Conservation (phyloP, 2,113 vertebrate species). For the Eupsittula cactorum region DNA sequence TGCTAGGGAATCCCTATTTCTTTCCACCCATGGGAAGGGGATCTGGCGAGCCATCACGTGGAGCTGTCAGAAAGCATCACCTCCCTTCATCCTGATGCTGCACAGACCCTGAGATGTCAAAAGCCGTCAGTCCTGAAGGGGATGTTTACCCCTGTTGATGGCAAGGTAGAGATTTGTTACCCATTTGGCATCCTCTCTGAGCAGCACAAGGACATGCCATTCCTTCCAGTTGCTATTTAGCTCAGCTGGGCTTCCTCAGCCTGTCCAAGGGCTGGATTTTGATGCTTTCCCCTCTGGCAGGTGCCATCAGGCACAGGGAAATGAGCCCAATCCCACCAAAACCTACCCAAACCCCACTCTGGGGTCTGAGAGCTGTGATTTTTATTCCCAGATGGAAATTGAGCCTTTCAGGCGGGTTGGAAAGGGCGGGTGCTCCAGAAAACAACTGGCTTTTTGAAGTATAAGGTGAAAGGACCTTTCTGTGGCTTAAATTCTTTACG, state of each 20-base stretch:
- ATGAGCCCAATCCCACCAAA: not conserved
- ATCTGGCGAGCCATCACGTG: not conserved
- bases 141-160: not conserved
- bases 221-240: not conserved
- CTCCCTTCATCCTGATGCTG: conserved; percentile 12
- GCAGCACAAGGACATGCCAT: not conserved
- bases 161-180: not conserved
- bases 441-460: conserved; percentile 73
- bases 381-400: not conserved
- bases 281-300: not conserved
- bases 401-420: not conserved
- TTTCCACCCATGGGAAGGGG: not conserved
- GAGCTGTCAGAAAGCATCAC: conserved; percentile 28
- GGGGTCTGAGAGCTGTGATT: not conserved
- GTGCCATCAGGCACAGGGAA: not conserved
- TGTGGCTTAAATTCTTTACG: conserved; percentile 63
- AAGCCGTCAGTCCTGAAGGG: not conserved
- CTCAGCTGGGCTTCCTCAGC: not conserved
- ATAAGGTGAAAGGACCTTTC: conserved; percentile 66
- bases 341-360: not conserved
- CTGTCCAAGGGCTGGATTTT: not conserved
- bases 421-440: not conserved
- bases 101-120: not conserved
- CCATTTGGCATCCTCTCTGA: not conserved
- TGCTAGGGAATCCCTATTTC: conserved; percentile 23